Evolutionary conservation across 2,113 vertebrate genomes (phyloP).

Genomic region (Strix aluco): DNA sequence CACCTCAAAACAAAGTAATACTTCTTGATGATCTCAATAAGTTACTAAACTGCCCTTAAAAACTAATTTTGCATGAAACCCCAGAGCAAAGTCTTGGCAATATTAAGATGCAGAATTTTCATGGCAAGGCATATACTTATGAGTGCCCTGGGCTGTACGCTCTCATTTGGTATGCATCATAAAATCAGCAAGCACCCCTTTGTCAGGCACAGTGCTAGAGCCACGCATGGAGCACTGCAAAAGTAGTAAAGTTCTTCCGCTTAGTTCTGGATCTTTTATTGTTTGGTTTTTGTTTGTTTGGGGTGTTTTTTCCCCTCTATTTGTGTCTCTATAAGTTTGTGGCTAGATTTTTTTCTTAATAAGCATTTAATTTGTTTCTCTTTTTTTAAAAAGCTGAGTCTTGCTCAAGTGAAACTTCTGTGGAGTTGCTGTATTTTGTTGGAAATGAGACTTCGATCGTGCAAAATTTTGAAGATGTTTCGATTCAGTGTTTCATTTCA

Average conservation of each 20-base stretch:
- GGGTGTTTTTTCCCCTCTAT: neutral
- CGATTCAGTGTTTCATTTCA: neutral
- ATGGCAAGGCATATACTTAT: constrained; percentile 74
- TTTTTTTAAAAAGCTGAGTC: neutral
- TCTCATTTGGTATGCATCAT: constrained; percentile 84
- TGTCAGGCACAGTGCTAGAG: constrained; percentile 70
- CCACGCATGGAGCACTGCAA: constrained; percentile 22
- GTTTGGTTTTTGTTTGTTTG: neutral
- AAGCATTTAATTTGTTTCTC: neutral
- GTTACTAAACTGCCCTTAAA: constrained; percentile 84
- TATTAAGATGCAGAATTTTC: constrained; percentile 78
- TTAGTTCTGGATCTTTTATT: constrained; percentile 11
- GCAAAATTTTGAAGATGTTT: neutral
- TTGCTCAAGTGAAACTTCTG: neutral
- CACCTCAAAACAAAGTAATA: constrained; percentile 80
- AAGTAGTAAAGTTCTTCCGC: constrained; percentile 38
- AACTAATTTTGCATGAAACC: constrained; percentile 84
- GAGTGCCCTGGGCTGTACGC: constrained; percentile 71
- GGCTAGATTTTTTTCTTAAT: neutral
- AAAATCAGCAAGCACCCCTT: constrained; percentile 76
- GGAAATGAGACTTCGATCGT: neutral
- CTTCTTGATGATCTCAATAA: constrained; percentile 83
- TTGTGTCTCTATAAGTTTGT: neutral
- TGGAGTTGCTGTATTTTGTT: neutral
- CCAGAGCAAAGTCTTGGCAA: constrained; percentile 76